Evolutionary conservation across 2,797 vertebrate genomes (phyloP).

Genomic region (Echeneis naucrates): DNA sequence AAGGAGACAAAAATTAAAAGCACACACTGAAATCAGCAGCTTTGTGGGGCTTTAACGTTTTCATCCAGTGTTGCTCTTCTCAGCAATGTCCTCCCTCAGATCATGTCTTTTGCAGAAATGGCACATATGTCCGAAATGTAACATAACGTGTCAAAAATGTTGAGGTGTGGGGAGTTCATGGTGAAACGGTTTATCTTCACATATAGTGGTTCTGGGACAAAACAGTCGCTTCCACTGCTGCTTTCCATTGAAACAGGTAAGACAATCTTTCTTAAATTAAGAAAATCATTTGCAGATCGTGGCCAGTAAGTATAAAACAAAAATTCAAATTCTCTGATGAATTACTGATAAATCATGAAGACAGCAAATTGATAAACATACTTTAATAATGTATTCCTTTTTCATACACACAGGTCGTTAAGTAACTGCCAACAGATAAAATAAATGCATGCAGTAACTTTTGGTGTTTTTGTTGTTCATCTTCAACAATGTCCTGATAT

Average conservation of each 20-base stretch:
- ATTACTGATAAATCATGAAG: background rate
- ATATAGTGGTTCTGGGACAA: constrained; percentile 38
- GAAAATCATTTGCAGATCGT: background rate
- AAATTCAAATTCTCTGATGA: background rate
- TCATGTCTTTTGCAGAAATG: constrained; percentile 71
- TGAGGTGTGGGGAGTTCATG: constrained; percentile 55
- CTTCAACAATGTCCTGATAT: background rate
- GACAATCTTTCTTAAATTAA: constrained; percentile 2
- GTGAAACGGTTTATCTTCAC: constrained; percentile 62
- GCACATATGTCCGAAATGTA: constrained; percentile 81
- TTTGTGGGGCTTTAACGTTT: background rate
- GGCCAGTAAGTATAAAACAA: background rate
- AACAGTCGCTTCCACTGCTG: constrained; percentile 29
- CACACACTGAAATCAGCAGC: background rate
- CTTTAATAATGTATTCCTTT: background rate
- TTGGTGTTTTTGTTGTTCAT: background rate
- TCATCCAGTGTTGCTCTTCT: too few relatives aligned
- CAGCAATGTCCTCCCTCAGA: constrained; percentile 13
- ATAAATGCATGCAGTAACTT: background rate
- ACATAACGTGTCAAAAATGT: constrained; percentile 81
- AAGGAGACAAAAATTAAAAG: background rate
- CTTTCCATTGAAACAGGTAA: constrained; percentile 70
- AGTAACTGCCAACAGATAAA: background rate
- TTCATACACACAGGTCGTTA: background rate
- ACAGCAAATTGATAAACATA: background rate